phyloP scores from a whole-genome alignment of 2,888 invertebrate genomes.

The Cephus pulcher region DNA sequence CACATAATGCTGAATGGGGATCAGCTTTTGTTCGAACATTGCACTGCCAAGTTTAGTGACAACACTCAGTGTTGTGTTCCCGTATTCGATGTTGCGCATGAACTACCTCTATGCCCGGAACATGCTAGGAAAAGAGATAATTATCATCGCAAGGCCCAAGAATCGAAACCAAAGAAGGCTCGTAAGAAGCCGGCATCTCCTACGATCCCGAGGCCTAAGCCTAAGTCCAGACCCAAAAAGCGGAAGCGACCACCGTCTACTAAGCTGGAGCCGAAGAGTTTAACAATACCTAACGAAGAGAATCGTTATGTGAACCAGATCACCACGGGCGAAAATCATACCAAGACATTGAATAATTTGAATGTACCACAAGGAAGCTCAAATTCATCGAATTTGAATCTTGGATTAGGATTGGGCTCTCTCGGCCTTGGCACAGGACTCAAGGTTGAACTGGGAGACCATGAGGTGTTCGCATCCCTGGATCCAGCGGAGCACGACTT shows the following conservation, averaged over 20 bases:
- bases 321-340: slow-evolving; percentile 48
- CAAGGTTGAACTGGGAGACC: slow-evolving; percentile 62
- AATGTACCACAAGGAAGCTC: slow-evolving; percentile 51
- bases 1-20: slow-evolving; percentile 89
- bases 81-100: slow-evolving; percentile 81
- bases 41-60: slow-evolving; percentile 83
- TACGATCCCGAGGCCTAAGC: slow-evolving; percentile 66
- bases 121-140: slow-evolving; percentile 89
- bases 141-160: slow-evolving; percentile 81
- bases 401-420: slow-evolving; percentile 52
- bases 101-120: slow-evolving; percentile 87
- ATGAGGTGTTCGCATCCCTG: slow-evolving; percentile 63
- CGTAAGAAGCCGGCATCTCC: slow-evolving; percentile 73
- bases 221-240: slow-evolving; percentile 65
- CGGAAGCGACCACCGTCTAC: slow-evolving; percentile 56
- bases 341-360: slow-evolving; percentile 60
- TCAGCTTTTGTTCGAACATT: slow-evolving; percentile 84
- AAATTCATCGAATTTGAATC: slow-evolving; percentile 50
- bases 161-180: slow-evolving; percentile 81
- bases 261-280: slow-evolving; percentile 43
- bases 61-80: slow-evolving; percentile 84
- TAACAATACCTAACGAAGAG: slow-evolving; percentile 22
- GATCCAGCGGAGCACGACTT: slow-evolving; percentile 78
- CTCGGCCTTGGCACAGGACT: slow-evolving; percentile 48
- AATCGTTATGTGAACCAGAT: slow-evolving; percentile 39